Evolutionary conservation across 2,797 vertebrate genomes (phyloP).

Genomic region (Neoniphon sammara): DNA sequence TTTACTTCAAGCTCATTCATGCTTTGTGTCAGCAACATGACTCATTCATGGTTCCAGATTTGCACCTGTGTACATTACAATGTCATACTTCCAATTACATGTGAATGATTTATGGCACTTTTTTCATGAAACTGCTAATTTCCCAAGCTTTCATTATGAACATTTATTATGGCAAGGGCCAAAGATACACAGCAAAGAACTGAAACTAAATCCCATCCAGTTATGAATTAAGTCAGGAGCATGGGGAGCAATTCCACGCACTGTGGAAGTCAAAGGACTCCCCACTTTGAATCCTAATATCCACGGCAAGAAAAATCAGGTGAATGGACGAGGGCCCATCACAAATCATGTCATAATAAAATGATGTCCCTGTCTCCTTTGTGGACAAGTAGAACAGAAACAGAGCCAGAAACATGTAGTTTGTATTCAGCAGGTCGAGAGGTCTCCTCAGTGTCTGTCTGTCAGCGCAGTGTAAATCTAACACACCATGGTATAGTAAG

Average conservation of each 20-base stretch:
- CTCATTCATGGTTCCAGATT: conserved; percentile 20
- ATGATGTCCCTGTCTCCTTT: conserved; percentile 12
- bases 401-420: conserved; percentile 15
- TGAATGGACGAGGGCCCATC: conserved; percentile 10
- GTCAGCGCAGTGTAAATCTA: conserved; percentile 30
- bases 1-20: conserved; percentile 10
- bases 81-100: neutral
- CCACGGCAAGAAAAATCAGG: conserved; percentile 28
- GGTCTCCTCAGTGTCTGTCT: conserved; percentile 13
- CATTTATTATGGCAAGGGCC: conserved; percentile 40
- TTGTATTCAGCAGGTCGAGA: conserved; percentile 20
- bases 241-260: conserved; percentile 40
- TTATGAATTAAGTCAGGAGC: conserved; percentile 44
- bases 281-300: conserved; percentile 53
- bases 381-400: conserved; percentile 39
- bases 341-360: conserved; percentile 42
- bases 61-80: neutral
- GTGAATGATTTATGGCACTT: conserved; percentile 25
- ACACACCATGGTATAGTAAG: conserved; percentile 17
- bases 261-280: conserved; percentile 11
- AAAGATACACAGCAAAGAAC: conserved; percentile 42
- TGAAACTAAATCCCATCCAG: conserved; percentile 60
- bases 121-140: conserved; percentile 29
- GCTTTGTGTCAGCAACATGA: neutral
- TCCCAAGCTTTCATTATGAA: conserved; percentile 23